Conservation (phyloP, 2,113 vertebrate species). For the Nipponia nippon region DNA sequence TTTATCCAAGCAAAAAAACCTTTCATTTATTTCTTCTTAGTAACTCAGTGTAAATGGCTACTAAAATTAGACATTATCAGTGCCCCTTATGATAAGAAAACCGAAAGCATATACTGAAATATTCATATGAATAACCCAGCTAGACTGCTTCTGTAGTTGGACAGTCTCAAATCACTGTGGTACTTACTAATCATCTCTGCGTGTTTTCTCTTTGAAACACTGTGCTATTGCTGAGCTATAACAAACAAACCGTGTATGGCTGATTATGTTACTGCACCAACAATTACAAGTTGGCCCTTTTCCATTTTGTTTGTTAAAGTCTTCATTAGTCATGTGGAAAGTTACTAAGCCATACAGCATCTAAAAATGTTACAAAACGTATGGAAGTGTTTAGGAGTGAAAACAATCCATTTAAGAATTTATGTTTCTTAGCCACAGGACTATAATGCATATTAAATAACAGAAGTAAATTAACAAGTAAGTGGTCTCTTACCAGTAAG, state of each 20-base stretch:
- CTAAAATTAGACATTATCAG: constrained; percentile 45
- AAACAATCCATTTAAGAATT: background rate
- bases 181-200: constrained; percentile 37
- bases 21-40: constrained; percentile 28
- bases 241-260: constrained; percentile 60
- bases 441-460: background rate
- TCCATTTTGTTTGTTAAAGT: constrained; percentile 67
- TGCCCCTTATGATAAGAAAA: constrained; percentile 19
- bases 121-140: background rate
- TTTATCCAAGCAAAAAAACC: background rate
- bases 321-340: constrained; percentile 58
- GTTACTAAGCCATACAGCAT: constrained; percentile 18
- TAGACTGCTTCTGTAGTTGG: constrained; percentile 1
- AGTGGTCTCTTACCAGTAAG: background rate
- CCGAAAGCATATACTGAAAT: constrained; percentile 11
- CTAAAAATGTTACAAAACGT: background rate
- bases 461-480: background rate
- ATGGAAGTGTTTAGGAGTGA: background rate
- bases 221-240: constrained; percentile 39
- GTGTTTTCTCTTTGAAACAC: constrained; percentile 60
- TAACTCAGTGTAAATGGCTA: constrained; percentile 11
- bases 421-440: background rate
- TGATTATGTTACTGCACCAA: constrained; percentile 59
- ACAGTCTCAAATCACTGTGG: background rate
- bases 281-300: constrained; percentile 64